Base-by-base conservation (phyloP, 2,113 vertebrate species). In the Oncorhynchus nerka region DNA sequence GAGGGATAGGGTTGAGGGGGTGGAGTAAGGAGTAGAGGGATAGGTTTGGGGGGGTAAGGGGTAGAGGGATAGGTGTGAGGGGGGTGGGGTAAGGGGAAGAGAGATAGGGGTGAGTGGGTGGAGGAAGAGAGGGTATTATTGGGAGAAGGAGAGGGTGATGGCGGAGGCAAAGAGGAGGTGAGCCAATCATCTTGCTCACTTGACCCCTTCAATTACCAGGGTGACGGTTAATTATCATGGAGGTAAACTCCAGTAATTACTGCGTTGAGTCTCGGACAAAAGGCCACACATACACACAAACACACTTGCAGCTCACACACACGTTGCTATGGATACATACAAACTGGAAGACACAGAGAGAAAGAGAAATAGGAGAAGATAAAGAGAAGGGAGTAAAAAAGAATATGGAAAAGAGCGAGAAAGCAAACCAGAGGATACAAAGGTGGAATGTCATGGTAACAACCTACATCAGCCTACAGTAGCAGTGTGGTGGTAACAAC, bases 201-300 rank as follows among this genome's bases (percentile, higher is more conserved):
- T 93, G 92, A 94, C 93, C 92, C 87, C 76, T 92, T 85, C 90
- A 91, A 93, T 94, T 93, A 93, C 90, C 90, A 88, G 83, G 70
- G 89, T 85, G 85, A 85, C 84, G 91, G 87, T 91, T 93, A 93
- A 93, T 93, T 94, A 93, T 90, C 84, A 28, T 85, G 45, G 86
- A 92, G 93, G 92, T 92, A 91, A 93, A 92, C 91, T 91, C 87
- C 65, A 82, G 91, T 92, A 93, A 93, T 93, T 92, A 93, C 88
- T 89, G 79, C 89, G 92, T 92, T 92, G 90, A 92, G 90, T 90
- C 88, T 92, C 70, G 87, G 91, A 92, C 92, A 89, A 92, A 89
- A 90, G 92, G 91, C 88, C 71, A 74, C 55, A 73, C 84, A 81
- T 74, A 77, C 75, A 71, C 80, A 70, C 68, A 45, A 39, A 57